Base-by-base conservation (phyloP, 2,888 invertebrate genomes). In the Saturnia pavonia region DNA sequence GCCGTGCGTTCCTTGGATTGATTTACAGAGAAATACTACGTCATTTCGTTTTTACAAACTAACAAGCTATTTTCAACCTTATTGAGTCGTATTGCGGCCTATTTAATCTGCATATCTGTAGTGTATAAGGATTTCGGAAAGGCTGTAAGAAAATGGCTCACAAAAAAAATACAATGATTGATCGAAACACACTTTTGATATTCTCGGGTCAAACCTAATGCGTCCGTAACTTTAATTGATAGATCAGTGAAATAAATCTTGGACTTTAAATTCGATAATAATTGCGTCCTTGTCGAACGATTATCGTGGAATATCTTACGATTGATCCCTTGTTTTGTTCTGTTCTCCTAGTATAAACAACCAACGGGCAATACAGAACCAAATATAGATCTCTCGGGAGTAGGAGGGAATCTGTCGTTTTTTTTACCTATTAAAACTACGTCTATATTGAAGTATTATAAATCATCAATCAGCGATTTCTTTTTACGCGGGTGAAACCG, bases 1-100 rank as follows among this genome's bases (percentile, higher is more conserved):
- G 54, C 70, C 54, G 43, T 42, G 70, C 65, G 40, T 60, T 67
- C 54, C 67, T 70, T 67, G 42, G 70, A 70, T 70, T 70, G 70
- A 70, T 70, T 70, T 70, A 70, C 70, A 65, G 40, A 66, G 27
- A 51, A 69, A 40, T n/a, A 27, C 65, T 34, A 66, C 27, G 40
- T 54, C n/a, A 12, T 9, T 70, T 54, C 67, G 19, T 54, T 25
- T 67, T 40, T 54, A 51, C 42, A 51, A 16, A 0, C 40, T 6
- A 11, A 19, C 19, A 25, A 25, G 9, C 25, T 19, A 67, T 54
- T 66, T 43, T 25, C 3, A 54, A 57, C 67, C 25, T 67, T 57
- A 51, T 14, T 0, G 2, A 0, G 0, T 3, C 9, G n/a, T 0
- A 19, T 16, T 54, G 54, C 42, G 43, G 42, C 7, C 27, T 43